Conservation (phyloP, 2,888 invertebrate species). For the Melieria omissa region DNA sequence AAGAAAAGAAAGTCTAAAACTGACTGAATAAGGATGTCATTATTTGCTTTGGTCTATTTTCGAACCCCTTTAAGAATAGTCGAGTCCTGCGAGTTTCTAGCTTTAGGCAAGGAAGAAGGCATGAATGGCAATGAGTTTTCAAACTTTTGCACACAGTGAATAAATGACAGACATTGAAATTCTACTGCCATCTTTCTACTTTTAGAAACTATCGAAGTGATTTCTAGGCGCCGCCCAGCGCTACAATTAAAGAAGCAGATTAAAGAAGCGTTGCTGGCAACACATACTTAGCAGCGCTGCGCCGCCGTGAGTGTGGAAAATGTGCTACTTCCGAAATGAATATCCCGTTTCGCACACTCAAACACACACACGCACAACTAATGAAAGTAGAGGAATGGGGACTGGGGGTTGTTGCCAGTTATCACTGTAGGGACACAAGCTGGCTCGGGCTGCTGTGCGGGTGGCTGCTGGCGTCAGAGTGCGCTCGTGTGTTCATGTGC, state of each 20-base stretch:
- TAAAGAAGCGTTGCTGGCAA: slow-evolving; percentile 47
- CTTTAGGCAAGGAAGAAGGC: too few species aligned
- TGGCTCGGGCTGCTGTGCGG: neutral
- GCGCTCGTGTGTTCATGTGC: slow-evolving; percentile 46
- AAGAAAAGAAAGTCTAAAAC: too few species aligned
- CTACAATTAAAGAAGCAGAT: slow-evolving; percentile 41
- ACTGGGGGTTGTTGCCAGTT: neutral
- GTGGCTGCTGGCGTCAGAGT: neutral
- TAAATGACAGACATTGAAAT: too few species aligned
- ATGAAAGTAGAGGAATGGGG: neutral
- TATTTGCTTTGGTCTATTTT: too few species aligned
- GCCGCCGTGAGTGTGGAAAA: slow-evolving; percentile 55
- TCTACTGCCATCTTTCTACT: too few species aligned
- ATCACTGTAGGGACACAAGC: too few species aligned
- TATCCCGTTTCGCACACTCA: slow-evolving; percentile 55
- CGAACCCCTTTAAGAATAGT: too few species aligned
- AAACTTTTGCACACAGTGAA: too few species aligned
- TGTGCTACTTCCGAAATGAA: slow-evolving; percentile 62
- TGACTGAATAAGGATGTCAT: too few species aligned
- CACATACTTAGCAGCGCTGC: slow-evolving; percentile 37
- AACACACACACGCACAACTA: slow-evolving; percentile 2
- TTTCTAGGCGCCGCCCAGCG: neutral
- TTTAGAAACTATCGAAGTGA: too few species aligned
- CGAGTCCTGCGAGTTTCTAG: too few species aligned
- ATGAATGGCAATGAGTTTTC: too few species aligned